Evolutionary conservation across 2,888 invertebrate genomes (phyloP), one percentile per base, ranked within the genome.

Genomic region (Platerodrilus igneus): DNA sequence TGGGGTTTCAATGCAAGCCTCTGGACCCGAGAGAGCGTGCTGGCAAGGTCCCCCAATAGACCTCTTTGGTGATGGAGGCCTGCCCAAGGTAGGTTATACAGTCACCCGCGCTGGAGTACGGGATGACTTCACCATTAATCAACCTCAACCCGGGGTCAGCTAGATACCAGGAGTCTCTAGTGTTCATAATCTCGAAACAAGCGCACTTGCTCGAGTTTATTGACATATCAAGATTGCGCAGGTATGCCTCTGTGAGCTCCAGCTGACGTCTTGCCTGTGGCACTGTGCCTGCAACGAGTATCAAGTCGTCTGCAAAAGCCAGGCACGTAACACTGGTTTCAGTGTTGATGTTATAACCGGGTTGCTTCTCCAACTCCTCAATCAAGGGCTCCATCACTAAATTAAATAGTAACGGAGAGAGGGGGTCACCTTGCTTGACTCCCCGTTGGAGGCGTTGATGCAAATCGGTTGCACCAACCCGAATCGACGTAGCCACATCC

Each of bases 381-480:
- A 61, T 36, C 23, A 61, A 41, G n/a, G 52, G 52, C 32, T 60
- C 59, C 4, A 56, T 30, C 14, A 58, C 57, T 47, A 50, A 49
- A 45, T 69, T 68, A 32, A 70, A 69, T 6, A 37, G 4, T 3
- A 37, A 22, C 8, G 37, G 37, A n/a, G 30, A 30, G 2, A 37
- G 19, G 11, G 67, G 66, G 47, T 68, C 61, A 14, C 58, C 59
- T 48, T 70, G 69, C 27, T 65, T 60, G 5, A 68, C 68, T 43
- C 68, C 67, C 22, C 64, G 51, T 47, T 56, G 54, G 49, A 60
- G 53, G 4, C 36, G 20, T 6, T 60, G 41, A 9, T 38, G 33
- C 4, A 52, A 28, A 5, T 9, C 14, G 5, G 9, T 35, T 4
- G 43, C 47, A 8, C 44, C 47, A 3, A 48, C 45, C 17, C 51